Base-by-base conservation (phyloP, 2,888 invertebrate species). In the Agrenia bidenticulata region DNA sequence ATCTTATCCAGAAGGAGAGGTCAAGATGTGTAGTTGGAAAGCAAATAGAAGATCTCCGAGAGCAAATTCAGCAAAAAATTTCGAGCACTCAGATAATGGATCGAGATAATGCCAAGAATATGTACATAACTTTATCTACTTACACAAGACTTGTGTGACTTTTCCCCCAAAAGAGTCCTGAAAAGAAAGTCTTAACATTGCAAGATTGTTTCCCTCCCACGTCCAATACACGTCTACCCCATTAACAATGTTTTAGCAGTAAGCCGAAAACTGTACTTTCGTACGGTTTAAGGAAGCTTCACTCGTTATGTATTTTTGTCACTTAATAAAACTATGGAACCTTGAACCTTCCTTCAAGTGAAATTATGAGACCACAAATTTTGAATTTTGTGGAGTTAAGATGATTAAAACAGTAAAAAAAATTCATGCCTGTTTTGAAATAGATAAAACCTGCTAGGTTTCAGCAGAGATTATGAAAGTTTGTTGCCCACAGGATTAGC, bases 51-150 rank as follows among this genome's bases (percentile, higher is more conserved):
- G 19, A 45, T 11, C 2, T 58, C 4, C 23, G 24, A 45, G 26
- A 58, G 58, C 58, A 45, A 58, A 58, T 41, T 58, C 58, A 58
- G 49, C 58, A 26, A 49, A 58, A 58, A 45, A 24, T 45, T 23
- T 58, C 24, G 21, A 41, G 45, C 42, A 51, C 58, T 58, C 27
- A 45, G 58, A 58, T 58, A 58, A 58, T 58, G 58, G 58, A 45
- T 5, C 13, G 26, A 58, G 58, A 58, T 58, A 58, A 45, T 58
- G 58, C 58, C 58, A 42, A 58, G 58, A 58, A 58, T 24, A 37
- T 58, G 49, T 57, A 57, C 49, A 49, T 58, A 58, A 45, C 58
- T 49, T 58, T 41, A 45, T 58, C 58, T 58, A 58, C 45, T 58
- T 58, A 49, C 58, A 45, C 17, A 51, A 7, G 51, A 24, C 51